phyloP scores from a whole-genome alignment of 2,113 vertebrate genomes.

The Pangasianodon gigas region DNA sequence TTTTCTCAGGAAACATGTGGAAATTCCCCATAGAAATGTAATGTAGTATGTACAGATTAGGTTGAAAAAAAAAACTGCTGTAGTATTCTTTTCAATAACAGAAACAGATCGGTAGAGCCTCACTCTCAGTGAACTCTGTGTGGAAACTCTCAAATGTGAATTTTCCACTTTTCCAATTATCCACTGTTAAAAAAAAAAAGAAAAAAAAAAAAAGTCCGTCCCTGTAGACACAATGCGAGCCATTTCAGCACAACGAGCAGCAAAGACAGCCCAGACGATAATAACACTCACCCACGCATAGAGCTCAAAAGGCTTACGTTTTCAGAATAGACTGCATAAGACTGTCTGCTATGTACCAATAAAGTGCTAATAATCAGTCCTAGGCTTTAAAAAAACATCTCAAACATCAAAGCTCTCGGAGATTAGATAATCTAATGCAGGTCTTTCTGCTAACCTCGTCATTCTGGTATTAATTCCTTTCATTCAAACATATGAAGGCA shows the following conservation, averaged over 20 bases:
- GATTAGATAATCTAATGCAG: not conserved
- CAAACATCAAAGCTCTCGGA: not conserved
- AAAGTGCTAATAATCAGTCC: not conserved
- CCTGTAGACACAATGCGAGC: not conserved
- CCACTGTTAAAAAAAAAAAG: not conserved
- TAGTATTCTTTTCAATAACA: too few species aligned
- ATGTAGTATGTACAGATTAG: not conserved
- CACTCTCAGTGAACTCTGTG: not conserved
- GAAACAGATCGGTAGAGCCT: too few species aligned
- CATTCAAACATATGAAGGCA: not conserved
- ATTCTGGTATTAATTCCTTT: not conserved
- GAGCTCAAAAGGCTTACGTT: not conserved
- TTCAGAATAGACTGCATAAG: not conserved
- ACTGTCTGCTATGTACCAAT: not conserved
- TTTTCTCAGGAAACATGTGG: not conserved
- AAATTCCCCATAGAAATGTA: not conserved
- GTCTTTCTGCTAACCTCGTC: not conserved
- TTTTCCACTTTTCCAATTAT: not conserved
- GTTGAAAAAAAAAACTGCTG: not conserved
- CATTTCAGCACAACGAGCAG: constrained; percentile 21
- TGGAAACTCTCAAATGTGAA: not conserved
- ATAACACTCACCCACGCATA: not conserved
- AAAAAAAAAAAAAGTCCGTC: not conserved
- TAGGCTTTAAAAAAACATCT: not conserved
- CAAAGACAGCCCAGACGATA: not conserved